Evolutionary conservation across 2,888 invertebrate genomes (phyloP).

Genomic region (Tetanocera ferruginea): DNA sequence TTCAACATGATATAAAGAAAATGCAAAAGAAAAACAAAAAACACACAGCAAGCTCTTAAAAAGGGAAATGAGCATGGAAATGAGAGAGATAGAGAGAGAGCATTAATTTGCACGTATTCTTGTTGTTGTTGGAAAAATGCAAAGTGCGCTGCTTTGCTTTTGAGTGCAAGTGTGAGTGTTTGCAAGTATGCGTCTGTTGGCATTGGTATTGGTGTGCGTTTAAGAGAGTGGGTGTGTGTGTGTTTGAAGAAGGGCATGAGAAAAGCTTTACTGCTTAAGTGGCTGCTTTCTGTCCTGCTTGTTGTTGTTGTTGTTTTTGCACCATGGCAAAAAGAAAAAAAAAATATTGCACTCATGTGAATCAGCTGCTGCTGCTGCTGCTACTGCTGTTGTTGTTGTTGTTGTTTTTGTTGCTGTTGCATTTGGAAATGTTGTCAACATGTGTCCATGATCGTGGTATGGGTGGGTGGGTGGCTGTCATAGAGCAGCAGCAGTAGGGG

Average conservation of each 20-base stretch:
- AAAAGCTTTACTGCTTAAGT: conserved; percentile 20
- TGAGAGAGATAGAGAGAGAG: neutral
- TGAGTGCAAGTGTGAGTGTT: conserved; percentile 17
- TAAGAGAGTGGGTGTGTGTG: conserved; percentile 40
- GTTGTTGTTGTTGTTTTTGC: conserved; percentile 29
- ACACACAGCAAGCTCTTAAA: neutral
- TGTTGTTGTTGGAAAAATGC: neutral
- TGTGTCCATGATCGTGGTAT: neutral
- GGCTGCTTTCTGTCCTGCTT: conserved; percentile 1
- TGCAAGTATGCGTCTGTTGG: conserved; percentile 3
- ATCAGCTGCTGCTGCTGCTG: conserved; percentile 27
- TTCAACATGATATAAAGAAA: neutral
- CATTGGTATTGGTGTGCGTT: conserved; percentile 40
- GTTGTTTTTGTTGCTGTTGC: conserved; percentile 34
- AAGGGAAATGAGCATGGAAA: neutral
- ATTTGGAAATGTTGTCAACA: conserved; percentile 32
- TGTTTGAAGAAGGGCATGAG: conserved; percentile 35
- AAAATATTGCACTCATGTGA: conserved; percentile 38
- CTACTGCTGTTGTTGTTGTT: conserved; percentile 32
- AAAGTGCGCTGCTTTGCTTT: neutral
- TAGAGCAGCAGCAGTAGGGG: neutral
- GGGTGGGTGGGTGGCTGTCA: neutral
- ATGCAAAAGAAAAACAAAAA: too few relatives aligned
- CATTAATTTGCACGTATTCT: neutral
- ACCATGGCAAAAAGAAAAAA: neutral